A percentile compares a stretch with the other conserved stretches of the same genome.
Conservation (phyloP, 2,888 invertebrate genomes). For the Tenthredo mesomela region DNA sequence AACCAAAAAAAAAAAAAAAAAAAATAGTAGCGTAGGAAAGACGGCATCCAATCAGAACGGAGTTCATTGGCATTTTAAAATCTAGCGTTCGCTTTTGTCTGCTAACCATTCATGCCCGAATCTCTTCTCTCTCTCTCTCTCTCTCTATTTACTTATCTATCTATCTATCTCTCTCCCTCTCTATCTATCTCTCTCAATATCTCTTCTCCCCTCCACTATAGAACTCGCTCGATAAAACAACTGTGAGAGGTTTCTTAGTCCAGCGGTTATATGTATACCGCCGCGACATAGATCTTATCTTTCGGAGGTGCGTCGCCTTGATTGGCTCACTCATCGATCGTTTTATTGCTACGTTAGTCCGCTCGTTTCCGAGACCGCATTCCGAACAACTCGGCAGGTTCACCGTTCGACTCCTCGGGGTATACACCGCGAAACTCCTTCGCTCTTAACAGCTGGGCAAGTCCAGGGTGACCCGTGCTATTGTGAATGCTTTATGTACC, state of each 20-base stretch:
- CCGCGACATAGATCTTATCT: constrained; percentile 47
- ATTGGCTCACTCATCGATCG: constrained; percentile 49
- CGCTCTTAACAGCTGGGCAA: background rate
- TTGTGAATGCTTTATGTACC: constrained; percentile 1
- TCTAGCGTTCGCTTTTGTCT: constrained; percentile 49
- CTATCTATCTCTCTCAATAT: background rate
- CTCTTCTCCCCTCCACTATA: background rate
- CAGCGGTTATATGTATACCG: constrained; percentile 15
- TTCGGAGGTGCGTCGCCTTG: constrained; percentile 44
- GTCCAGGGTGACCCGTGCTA: background rate
- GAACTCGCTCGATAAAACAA: constrained; percentile 25
- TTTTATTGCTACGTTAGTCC: constrained; percentile 41
- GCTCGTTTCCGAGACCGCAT: constrained; percentile 49
- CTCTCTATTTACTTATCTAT: background rate
- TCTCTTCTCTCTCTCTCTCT: constrained; percentile 20
- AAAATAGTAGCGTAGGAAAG: background rate
- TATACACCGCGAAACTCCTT: background rate
- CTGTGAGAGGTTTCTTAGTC: constrained; percentile 41
- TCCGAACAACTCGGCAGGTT: constrained; percentile 48
- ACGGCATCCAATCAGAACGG: background rate
- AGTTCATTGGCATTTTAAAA: constrained; percentile 53
- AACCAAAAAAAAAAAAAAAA: background rate
- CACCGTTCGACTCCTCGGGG: constrained; percentile 39
- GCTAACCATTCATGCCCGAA: constrained; percentile 51
- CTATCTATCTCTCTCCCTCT: background rate